phyloP scores from a whole-genome alignment of 1,140 invertebrate genomes.

The Drosophila subobscura region DNA sequence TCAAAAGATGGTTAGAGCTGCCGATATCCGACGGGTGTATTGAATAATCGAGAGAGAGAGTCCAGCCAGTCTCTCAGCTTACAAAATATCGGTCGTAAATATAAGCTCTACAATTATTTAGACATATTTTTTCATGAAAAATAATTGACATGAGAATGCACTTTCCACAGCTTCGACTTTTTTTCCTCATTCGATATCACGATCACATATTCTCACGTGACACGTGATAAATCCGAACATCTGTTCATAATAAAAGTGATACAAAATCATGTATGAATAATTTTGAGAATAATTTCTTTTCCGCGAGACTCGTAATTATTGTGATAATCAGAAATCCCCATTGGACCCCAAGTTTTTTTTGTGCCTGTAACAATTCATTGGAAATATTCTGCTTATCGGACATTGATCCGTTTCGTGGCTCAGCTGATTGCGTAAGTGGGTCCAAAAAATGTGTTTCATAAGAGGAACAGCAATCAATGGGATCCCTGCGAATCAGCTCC shows the following conservation, averaged over 20 bases:
- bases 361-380: background rate
- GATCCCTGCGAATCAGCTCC: background rate
- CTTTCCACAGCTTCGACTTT: no score
- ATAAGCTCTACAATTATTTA: no score
- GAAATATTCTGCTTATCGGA: slow-evolving; percentile 27
- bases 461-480: background rate
- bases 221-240: slow-evolving; percentile 6
- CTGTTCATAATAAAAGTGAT: slow-evolving; percentile 6
- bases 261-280: background rate
- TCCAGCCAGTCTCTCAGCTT: no score
- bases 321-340: background rate
- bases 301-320: slow-evolving; percentile 5
- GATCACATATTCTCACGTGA: slow-evolving; percentile 21
- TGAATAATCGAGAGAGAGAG: no score
- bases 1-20: background rate
- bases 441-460: slow-evolving; percentile 27
- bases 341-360: background rate
- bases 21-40: background rate
- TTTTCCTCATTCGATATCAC: no score
- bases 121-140: no score
- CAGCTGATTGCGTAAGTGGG: slow-evolving; percentile 22
- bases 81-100: no score
- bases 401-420: slow-evolving; percentile 10
- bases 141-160: no score
- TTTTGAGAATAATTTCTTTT: slow-evolving; percentile 13